Evolutionary conservation across 1,140 invertebrate genomes (phyloP).

Genomic region (Aethina tumida): DNA sequence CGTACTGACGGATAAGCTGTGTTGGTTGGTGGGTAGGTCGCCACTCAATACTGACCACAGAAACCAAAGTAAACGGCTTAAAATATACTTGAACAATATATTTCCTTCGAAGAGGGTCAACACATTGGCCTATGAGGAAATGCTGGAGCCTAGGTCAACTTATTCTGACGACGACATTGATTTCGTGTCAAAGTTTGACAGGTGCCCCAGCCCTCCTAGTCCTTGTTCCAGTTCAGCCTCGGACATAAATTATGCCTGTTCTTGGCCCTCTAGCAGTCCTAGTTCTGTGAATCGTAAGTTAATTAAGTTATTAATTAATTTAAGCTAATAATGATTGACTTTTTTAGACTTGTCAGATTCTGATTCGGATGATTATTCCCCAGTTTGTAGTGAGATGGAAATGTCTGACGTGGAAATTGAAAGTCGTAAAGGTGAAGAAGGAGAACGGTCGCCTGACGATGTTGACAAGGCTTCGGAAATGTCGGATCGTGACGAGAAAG

Average conservation of each 20-base stretch:
- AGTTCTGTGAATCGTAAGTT: conserved; percentile 8
- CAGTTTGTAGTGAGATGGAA: conserved; percentile 45
- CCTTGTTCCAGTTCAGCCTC: conserved; percentile 15
- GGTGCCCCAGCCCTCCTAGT: conserved; percentile 16
- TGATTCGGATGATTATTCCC: conserved; percentile 35
- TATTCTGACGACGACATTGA: background rate
- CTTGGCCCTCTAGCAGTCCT: conserved; percentile 10
- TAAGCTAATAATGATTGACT: no score
- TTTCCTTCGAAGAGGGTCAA: conserved; percentile 4
- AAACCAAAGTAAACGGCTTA: conserved; percentile 7
- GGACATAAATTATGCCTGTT: conserved; percentile 9
- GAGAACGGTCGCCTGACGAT: conserved; percentile 7
- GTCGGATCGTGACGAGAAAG: conserved; percentile 3
- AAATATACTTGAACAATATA: no score
- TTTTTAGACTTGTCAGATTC: conserved; percentile 18
- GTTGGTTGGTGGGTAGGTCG: conserved; percentile 16
- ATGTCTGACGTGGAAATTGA: conserved; percentile 20
- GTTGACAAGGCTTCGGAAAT: conserved; percentile 3
- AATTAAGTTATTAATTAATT: no score
- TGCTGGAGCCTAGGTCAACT: background rate
- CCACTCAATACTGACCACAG: conserved; percentile 4
- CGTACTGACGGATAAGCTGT: conserved; percentile 24
- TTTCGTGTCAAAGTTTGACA: conserved; percentile 1
- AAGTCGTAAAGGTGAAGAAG: conserved; percentile 15
- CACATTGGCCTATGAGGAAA: background rate